Evolutionary conservation across 2,888 invertebrate genomes (phyloP).

Genomic region (Neelides folsomi): DNA sequence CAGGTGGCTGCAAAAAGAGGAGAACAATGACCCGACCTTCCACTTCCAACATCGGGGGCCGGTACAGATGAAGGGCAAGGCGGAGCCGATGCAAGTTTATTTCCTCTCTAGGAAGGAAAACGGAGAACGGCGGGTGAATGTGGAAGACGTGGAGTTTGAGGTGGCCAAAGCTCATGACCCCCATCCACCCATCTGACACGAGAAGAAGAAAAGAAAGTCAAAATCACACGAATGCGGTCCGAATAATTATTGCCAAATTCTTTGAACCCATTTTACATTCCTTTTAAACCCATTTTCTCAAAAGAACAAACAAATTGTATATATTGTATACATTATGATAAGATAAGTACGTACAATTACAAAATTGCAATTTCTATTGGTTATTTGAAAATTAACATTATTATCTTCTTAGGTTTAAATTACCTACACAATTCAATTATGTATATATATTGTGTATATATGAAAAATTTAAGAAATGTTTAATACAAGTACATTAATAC

Average conservation of each 20-base stretch:
- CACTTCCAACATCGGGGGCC: conserved; percentile 74
- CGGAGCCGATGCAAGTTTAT: conserved; percentile 88
- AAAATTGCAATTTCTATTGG: too few species aligned
- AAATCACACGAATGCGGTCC: neutral
- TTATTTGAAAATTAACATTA: too few species aligned
- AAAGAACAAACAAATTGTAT: too few species aligned
- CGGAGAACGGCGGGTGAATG: conserved; percentile 4
- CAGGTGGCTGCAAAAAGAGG: conserved; percentile 35
- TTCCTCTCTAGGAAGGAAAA: conserved; percentile 47
- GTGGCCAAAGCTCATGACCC: neutral
- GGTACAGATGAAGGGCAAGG: conserved; percentile 82
- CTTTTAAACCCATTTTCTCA: too few species aligned
- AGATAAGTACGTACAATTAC: too few species aligned
- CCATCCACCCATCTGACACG: conserved; percentile 27
- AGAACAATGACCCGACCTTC: conserved; percentile 73
- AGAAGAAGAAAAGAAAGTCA: conserved; percentile 33
- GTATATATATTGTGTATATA: too few species aligned
- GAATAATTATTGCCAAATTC: neutral
- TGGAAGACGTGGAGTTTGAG: neutral
- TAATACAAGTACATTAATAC: too few species aligned
- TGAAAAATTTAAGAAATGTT: too few species aligned
- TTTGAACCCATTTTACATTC: neutral
- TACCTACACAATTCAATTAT: too few species aligned
- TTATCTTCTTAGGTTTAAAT: too few species aligned
- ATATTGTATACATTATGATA: too few species aligned